These are phyloP conservation scores for Bembecia ichneumoniformis DNA, from an alignment of 2,888 invertebrate species.

Conservation along the genomic window DNA sequence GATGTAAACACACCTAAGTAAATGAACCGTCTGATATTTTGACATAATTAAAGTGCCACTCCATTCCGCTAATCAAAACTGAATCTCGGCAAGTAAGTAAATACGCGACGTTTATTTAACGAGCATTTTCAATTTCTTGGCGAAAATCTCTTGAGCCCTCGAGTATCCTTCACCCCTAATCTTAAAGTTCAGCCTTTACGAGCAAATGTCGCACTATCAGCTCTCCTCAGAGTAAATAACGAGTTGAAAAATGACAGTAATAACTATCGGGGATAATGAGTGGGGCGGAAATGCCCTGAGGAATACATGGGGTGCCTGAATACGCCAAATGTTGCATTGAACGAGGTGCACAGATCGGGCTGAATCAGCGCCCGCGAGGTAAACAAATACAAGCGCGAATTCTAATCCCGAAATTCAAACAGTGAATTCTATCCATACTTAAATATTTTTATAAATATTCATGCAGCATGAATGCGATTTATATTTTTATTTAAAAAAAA, in stretches of 20 bases:
- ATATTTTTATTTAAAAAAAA: no score
- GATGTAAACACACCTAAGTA: not conserved
- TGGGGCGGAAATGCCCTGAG: slow-evolving; percentile 65
- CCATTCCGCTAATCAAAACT: slow-evolving; percentile 17
- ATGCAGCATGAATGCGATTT: no score
- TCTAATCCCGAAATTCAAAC: not conserved
- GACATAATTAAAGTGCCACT: not conserved
- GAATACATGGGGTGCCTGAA: slow-evolving; percentile 55
- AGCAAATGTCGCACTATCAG: slow-evolving; percentile 69
- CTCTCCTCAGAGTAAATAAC: slow-evolving; percentile 69
- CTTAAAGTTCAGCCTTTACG: slow-evolving; percentile 47
- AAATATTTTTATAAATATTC: no score
- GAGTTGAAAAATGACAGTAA: slow-evolving; percentile 73
- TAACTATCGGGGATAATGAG: slow-evolving; percentile 70
- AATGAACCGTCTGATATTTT: not conserved
- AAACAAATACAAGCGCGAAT: slow-evolving; percentile 29
- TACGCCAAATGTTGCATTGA: slow-evolving; percentile 60
- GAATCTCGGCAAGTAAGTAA: slow-evolving; percentile 22
- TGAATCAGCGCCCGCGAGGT: slow-evolving; percentile 32
- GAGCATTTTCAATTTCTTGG: slow-evolving; percentile 61
- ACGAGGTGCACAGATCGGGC: slow-evolving; percentile 11
- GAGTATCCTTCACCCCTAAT: slow-evolving; percentile 55
- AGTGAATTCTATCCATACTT: no score
- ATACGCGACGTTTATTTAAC: slow-evolving; percentile 31
- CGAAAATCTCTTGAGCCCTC: slow-evolving; percentile 44